Evolutionary conservation across 1,140 invertebrate species (phyloP).

Genomic region (Anagrus nilaparvatae): DNA sequence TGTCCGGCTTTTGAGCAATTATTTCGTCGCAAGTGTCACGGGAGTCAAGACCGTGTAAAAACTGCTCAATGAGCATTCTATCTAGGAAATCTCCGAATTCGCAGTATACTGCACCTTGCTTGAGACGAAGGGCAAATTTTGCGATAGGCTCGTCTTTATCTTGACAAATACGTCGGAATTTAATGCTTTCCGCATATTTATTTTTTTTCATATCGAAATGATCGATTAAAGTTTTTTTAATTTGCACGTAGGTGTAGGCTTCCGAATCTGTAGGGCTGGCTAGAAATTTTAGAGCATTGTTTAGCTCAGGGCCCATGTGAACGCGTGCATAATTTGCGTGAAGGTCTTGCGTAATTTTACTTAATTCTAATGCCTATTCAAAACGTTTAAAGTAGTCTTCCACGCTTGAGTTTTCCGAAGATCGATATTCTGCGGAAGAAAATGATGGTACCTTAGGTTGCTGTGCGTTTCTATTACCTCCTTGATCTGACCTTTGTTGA

Average conservation of each 20-base stretch:
- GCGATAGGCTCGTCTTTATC: slow-evolving; percentile 12
- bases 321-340: slow-evolving; percentile 21
- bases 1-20: slow-evolving; percentile 10
- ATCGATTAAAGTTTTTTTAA: slow-evolving; percentile 16
- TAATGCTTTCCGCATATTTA: slow-evolving; percentile 20
- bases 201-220: no score
- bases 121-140: slow-evolving; percentile 17
- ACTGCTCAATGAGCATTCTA: slow-evolving; percentile 21
- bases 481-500: no score
- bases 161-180: slow-evolving; percentile 15
- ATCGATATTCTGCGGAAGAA: not conserved
- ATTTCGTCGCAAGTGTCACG: slow-evolving; percentile 20
- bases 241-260: slow-evolving; percentile 5
- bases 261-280: slow-evolving; percentile 12
- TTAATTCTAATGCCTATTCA: slow-evolving; percentile 17
- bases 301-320: slow-evolving; percentile 18
- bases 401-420: slow-evolving; percentile 11
- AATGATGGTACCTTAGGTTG: slow-evolving; percentile 9
- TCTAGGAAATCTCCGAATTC: slow-evolving; percentile 20
- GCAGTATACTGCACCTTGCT: slow-evolving; percentile 17
- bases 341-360: slow-evolving; percentile 13
- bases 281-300: slow-evolving; percentile 20
- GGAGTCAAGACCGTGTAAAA: slow-evolving; percentile 14
- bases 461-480: no score
- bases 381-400: slow-evolving; percentile 23